Evolutionary conservation across 2,797 vertebrate species (phyloP).

Genomic region (Rhinichthys osculus): DNA sequence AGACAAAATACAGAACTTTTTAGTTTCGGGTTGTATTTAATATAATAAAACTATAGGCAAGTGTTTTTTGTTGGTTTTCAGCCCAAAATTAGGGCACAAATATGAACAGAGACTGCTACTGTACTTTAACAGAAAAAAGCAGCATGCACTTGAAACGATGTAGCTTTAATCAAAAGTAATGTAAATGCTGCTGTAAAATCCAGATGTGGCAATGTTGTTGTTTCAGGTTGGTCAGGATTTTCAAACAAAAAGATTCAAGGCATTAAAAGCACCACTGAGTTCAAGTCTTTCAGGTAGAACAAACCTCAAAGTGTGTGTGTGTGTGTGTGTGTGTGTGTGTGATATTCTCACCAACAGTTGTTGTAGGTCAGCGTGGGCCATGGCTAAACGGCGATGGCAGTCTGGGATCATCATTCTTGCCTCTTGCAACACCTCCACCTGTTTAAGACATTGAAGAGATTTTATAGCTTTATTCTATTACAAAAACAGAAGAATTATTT

Average conservation of each 20-base stretch:
- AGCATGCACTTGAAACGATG: neutral
- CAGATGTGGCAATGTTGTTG: neutral
- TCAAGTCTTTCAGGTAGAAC: neutral
- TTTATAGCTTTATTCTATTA: neutral
- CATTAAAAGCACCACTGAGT: neutral
- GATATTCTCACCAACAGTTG: constrained; percentile 86
- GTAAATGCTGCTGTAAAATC: neutral
- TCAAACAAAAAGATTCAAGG: constrained; percentile 45
- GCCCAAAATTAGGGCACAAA: neutral
- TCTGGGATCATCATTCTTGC: constrained; percentile 97
- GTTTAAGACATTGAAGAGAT: constrained; percentile 52
- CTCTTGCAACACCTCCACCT: constrained; percentile 94
- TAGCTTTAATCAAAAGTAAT: neutral
- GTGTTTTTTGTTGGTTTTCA: neutral
- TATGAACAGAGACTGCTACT: neutral
- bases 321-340: constrained; percentile 66
- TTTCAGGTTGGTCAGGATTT: neutral
- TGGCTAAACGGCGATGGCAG: constrained; percentile 87
- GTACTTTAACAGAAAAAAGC: neutral
- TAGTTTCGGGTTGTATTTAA: too few relatives aligned
- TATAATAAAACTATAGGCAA: too few relatives aligned
- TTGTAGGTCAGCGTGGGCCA: constrained; percentile 85
- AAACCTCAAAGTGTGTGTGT: constrained; percentile 40
- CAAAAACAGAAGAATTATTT: neutral
- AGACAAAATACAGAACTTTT: too few relatives aligned